Evolutionary conservation across 2,797 vertebrate species (phyloP).

Genomic region (Thamnophis elegans): DNA sequence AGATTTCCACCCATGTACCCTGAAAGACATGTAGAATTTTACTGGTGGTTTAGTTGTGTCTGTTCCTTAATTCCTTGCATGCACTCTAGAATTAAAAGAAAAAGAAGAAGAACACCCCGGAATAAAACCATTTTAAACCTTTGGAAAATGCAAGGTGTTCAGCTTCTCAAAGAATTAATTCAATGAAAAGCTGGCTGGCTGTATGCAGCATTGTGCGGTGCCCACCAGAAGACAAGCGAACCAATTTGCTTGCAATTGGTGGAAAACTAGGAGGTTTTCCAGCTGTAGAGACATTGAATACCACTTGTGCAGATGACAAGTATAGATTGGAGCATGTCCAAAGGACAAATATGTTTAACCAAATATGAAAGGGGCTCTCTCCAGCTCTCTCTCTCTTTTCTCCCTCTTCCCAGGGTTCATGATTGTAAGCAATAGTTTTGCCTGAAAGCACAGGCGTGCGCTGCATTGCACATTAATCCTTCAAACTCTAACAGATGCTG

Average conservation of each 20-base stretch:
- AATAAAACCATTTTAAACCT: background rate
- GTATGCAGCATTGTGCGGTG: background rate
- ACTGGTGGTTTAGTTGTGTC: background rate
- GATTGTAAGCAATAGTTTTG: constrained; percentile 64
- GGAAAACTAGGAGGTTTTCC: background rate
- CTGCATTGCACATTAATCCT: constrained; percentile 77
- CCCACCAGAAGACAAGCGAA: background rate
- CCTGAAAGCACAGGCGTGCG: constrained; percentile 70
- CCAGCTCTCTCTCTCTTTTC: constrained; percentile 50
- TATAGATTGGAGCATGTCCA: constrained; percentile 56
- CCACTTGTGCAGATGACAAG: constrained; percentile 40
- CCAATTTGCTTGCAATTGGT: background rate
- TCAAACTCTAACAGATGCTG: constrained; percentile 81
- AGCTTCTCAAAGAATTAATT: background rate
- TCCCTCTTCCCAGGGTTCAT: constrained; percentile 60
- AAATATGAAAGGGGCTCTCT: constrained; percentile 42
- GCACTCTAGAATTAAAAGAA: background rate
- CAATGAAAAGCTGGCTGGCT: background rate
- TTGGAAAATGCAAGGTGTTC: background rate
- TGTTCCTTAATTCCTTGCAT: background rate
- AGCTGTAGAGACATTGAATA: constrained; percentile 6
- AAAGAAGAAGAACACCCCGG: background rate
- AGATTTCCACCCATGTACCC: background rate
- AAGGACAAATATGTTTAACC: constrained; percentile 55
- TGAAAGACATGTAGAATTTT: background rate